Conservation (phyloP, 2,888 invertebrate genomes). For the Branchipolynoe longqiensis region DNA sequence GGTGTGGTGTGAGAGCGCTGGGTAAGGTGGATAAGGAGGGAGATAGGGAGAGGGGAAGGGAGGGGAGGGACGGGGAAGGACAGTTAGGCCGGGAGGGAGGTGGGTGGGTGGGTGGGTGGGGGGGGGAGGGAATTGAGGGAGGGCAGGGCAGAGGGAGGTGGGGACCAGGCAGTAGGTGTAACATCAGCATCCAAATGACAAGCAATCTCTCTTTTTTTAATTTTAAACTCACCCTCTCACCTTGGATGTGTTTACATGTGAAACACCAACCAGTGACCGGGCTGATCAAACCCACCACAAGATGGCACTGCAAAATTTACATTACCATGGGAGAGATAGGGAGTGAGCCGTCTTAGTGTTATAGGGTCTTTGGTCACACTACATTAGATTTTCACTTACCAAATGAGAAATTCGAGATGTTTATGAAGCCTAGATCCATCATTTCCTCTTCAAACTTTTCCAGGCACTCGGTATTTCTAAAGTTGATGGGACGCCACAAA, state of each 20-base stretch:
- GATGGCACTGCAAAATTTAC: no score
- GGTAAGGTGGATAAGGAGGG: neutral
- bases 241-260: neutral
- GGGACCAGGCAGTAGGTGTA: no score
- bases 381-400: slow-evolving; percentile 81
- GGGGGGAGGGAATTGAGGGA: neutral
- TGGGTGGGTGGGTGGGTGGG: neutral
- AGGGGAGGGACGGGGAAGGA: neutral
- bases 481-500: slow-evolving; percentile 90
- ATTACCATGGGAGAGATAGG: no score
- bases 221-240: no score
- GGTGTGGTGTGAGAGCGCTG: neutral
- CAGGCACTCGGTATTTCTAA: slow-evolving; percentile 88
- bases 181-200: no score
- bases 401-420: slow-evolving; percentile 86
- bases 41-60: neutral
- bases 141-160: no score
- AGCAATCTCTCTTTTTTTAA: no score
- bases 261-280: neutral
- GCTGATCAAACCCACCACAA: no score
- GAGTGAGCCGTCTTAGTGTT: no score
- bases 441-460: slow-evolving; percentile 88
- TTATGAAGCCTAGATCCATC: slow-evolving; percentile 86
- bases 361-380: no score
- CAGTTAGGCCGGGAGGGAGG: neutral